phyloP scores from a whole-genome alignment of 2,888 invertebrate species.

The Pterobdella sp. region DNA sequence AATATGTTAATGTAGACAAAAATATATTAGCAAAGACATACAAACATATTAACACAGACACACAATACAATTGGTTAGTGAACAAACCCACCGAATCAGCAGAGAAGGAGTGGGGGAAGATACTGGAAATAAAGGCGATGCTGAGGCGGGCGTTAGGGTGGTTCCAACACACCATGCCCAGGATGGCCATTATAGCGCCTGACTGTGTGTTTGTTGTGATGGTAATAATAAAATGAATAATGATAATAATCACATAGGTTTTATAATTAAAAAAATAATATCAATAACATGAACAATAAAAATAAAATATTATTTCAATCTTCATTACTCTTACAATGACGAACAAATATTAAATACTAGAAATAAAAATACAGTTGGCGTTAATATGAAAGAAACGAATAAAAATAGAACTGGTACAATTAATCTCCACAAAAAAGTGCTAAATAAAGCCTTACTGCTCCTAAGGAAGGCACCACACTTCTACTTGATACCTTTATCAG shows the following conservation, averaged over 20 bases:
- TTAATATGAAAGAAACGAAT: neutral
- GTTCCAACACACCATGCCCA: conserved; percentile 76
- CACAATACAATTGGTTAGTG: neutral
- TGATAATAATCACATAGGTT: neutral
- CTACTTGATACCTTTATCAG: conserved; percentile 66
- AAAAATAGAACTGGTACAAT: neutral
- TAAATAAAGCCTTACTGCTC: conserved; percentile 66
- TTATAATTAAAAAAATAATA: no score
- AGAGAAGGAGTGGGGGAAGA: conserved; percentile 64
- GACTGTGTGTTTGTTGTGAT: conserved; percentile 60
- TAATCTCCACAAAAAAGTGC: neutral
- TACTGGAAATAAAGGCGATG: conserved; percentile 79
- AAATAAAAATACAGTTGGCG: neutral
- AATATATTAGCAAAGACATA: neutral
- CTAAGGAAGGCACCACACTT: conserved; percentile 72
- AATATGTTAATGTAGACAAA: neutral
- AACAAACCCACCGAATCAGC: conserved; percentile 55
- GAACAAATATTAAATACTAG: no score
- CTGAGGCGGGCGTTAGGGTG: conserved; percentile 80
- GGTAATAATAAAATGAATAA: neutral
- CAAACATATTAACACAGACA: conserved; percentile 6
- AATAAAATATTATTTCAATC: no score
- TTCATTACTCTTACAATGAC: no score
- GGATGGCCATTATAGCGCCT: conserved; percentile 83
- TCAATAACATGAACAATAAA: no score